Percentiles rank a stretch among this genome's conserved stretches.
phyloP scores from a whole-genome alignment of 2,797 vertebrate species.

The Helarctos malayanus region DNA sequence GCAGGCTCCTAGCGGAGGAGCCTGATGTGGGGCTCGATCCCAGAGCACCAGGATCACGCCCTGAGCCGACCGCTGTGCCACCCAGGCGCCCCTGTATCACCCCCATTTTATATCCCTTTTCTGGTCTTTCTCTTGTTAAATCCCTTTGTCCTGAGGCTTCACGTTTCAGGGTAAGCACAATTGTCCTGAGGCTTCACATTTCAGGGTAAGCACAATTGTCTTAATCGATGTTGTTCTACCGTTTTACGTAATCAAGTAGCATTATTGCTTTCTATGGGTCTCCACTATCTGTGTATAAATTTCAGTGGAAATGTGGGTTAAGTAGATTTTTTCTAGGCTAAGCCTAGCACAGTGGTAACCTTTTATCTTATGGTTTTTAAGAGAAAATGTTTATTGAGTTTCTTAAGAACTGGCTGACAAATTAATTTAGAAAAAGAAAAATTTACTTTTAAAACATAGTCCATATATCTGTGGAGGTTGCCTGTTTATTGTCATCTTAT shows the following conservation, averaged over 20 bases:
- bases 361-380: background rate
- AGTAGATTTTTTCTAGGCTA: background rate
- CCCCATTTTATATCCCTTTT: background rate
- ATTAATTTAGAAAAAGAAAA: background rate
- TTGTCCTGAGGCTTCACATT: background rate
- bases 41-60: too few species aligned
- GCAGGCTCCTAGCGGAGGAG: too few species aligned
- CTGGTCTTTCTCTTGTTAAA: background rate
- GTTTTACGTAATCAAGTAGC: background rate
- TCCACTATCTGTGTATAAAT: background rate
- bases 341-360: background rate
- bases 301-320: background rate
- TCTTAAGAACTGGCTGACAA: constrained; percentile 23
- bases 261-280: background rate
- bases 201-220: background rate
- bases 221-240: background rate
- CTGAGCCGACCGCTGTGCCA: too few species aligned
- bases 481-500: background rate
- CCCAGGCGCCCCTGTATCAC: too few species aligned
- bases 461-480: background rate
- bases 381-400: background rate
- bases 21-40: too few species aligned
- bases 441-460: background rate
- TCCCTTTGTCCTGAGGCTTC: background rate
- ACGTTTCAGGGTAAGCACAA: background rate